A percentile compares a stretch with the other conserved stretches of the same genome.
These are phyloP conservation scores for Perognathus longimembris DNA, from an alignment of 2,113 vertebrate species.

Conservation along the genomic window DNA sequence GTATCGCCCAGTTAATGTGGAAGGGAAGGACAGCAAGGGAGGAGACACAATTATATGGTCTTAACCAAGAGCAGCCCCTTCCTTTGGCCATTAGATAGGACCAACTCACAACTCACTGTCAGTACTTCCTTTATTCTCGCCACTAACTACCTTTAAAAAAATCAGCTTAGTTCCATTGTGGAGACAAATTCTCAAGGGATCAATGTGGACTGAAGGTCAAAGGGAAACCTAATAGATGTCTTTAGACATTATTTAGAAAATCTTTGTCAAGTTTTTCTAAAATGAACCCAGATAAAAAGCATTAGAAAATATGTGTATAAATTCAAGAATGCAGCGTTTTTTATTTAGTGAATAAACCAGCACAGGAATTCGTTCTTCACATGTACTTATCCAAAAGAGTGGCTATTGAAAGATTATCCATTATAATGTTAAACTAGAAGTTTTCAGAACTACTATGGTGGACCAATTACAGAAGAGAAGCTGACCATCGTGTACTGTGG, in stretches of 20 bases:
- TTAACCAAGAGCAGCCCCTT: slow-evolving; percentile 23
- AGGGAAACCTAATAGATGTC: neutral
- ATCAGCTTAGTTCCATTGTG: slow-evolving; percentile 23
- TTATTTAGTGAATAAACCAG: neutral
- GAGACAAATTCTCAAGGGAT: slow-evolving; percentile 23
- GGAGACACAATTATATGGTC: neutral
- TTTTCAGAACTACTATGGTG: neutral
- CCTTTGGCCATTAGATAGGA: neutral
- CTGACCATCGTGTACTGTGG: neutral
- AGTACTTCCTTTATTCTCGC: neutral
- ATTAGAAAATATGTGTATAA: slow-evolving; percentile 14
- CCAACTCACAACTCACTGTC: neutral
- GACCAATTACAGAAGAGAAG: neutral
- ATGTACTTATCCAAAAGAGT: neutral
- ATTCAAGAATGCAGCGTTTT: slow-evolving; percentile 3
- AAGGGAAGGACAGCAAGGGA: neutral
- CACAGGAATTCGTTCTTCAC: slow-evolving; percentile 7
- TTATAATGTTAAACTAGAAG: slow-evolving; percentile 7
- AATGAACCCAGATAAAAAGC: neutral
- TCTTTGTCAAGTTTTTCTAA: neutral
- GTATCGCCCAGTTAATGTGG: neutral
- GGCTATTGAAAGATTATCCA: neutral
- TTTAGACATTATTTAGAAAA: neutral
- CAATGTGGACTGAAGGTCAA: neutral
- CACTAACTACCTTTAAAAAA: neutral